Percentiles rank a stretch among this genome's conserved stretches.
Conservation (phyloP, 1,140 invertebrate species). For the Tyrophagus putrescentiae region DNA sequence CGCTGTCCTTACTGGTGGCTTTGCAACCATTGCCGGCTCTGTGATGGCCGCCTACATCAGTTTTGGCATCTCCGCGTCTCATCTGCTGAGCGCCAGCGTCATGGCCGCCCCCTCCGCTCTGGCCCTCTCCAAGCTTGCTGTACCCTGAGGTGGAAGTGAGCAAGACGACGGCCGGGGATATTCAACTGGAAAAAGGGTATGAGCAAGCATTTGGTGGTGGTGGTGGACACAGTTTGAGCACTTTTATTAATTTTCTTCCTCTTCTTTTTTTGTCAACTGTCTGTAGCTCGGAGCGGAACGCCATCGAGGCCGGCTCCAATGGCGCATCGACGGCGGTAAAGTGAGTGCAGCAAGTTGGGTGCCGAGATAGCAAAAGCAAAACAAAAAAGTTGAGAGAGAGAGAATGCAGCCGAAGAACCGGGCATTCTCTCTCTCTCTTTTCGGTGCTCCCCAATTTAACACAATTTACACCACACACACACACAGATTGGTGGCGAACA, state of each 20-base stretch:
- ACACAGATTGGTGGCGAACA: slow-evolving; percentile 57
- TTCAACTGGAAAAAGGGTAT: slow-evolving; percentile 33
- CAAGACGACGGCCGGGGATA: slow-evolving; percentile 48
- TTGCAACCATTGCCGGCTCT: slow-evolving; percentile 84
- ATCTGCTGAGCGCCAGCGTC: slow-evolving; percentile 65
- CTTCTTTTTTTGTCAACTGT: not conserved
- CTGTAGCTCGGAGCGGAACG: slow-evolving; percentile 55
- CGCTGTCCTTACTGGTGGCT: slow-evolving; percentile 79
- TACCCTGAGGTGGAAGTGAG: slow-evolving; percentile 72
- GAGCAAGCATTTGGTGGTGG: slow-evolving; percentile 17
- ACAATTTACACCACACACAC: no score
- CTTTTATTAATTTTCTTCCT: not conserved
- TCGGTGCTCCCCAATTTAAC: not conserved
- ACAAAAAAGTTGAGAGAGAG: not conserved
- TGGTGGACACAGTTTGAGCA: slow-evolving; percentile 4
- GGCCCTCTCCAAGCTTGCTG: slow-evolving; percentile 69
- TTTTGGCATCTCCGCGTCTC: slow-evolving; percentile 48
- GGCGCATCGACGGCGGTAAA: slow-evolving; percentile 65
- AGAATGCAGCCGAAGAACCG: not conserved
- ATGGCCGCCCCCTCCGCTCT: slow-evolving; percentile 88
- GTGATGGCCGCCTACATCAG: slow-evolving; percentile 79
- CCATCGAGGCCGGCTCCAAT: slow-evolving; percentile 71
- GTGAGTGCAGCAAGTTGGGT: not conserved
- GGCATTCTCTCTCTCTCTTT: not conserved
- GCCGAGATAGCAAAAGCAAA: not conserved